Percentiles rank a stretch among this genome's conserved stretches.
Evolutionary conservation across 1,140 invertebrate species (phyloP).

Genomic region (Diorhabda carinulata): DNA sequence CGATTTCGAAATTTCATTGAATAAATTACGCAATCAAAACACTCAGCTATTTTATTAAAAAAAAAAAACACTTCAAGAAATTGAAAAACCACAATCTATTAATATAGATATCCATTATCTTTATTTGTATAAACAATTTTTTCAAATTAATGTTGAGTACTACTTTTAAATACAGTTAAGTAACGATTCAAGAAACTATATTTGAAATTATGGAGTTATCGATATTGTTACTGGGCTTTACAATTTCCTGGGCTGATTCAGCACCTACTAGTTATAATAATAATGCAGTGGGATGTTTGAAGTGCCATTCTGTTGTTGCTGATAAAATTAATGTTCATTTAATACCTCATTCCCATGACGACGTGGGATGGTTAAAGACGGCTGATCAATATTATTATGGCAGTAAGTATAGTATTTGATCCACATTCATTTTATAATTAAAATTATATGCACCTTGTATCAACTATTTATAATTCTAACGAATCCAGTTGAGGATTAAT

Average conservation of each 20-base stretch:
- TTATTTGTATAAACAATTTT: not conserved
- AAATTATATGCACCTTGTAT: too few relatives aligned
- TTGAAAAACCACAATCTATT: too few relatives aligned
- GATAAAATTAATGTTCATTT: constrained; percentile 66
- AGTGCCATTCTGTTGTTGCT: constrained; percentile 49
- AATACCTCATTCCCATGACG: constrained; percentile 69
- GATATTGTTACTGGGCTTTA: not conserved
- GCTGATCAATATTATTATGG: constrained; percentile 80
- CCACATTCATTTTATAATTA: too few relatives aligned
- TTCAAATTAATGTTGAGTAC: not conserved
- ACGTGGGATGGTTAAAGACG: constrained; percentile 82
- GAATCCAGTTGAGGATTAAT: too few relatives aligned
- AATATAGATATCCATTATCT: too few relatives aligned
- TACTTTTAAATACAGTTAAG: not conserved
- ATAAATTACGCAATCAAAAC: too few relatives aligned
- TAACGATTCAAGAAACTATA: too few relatives aligned
- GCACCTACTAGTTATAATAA: not conserved
- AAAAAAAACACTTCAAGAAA: too few relatives aligned
- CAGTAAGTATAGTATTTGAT: constrained; percentile 49
- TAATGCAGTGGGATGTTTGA: not conserved
- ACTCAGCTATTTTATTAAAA: too few relatives aligned
- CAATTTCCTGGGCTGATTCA: not conserved
- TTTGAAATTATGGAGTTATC: not conserved
- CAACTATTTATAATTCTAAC: too few relatives aligned
- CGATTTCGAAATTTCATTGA: too few relatives aligned